phyloP scores from a whole-genome alignment of 2,113 vertebrate genomes.

The Clarias batrachus region DNA sequence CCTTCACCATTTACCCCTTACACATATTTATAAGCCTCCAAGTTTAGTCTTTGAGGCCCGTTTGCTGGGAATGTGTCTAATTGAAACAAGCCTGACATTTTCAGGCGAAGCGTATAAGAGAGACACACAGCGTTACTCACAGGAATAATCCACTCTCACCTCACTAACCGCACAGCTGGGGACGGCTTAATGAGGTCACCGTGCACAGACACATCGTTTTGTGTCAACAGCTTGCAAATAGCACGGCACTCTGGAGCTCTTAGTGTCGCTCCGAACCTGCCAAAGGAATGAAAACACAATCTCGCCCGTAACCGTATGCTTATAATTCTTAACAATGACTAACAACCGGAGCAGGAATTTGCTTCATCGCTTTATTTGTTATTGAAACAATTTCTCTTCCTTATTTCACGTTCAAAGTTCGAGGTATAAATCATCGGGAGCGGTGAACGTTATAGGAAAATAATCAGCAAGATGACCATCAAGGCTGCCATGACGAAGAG shows the following conservation, averaged over 20 bases:
- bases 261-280: slow-evolving; percentile 3
- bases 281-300: slow-evolving; percentile 11
- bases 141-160: slow-evolving; percentile 46
- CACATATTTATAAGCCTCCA: slow-evolving; percentile 31
- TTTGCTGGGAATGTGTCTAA: slow-evolving; percentile 28
- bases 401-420: too few relatives aligned
- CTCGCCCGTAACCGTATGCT: neutral
- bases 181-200: slow-evolving; percentile 46
- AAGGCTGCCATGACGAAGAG: neutral
- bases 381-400: neutral
- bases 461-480: neutral
- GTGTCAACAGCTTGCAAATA: slow-evolving; percentile 44
- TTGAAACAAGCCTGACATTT: slow-evolving; percentile 43
- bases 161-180: slow-evolving; percentile 52
- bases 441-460: neutral
- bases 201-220: slow-evolving; percentile 42
- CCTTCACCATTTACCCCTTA: slow-evolving; percentile 38
- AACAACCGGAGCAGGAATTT: slow-evolving; percentile 9
- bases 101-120: slow-evolving; percentile 16
- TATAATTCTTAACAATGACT: slow-evolving; percentile 26
- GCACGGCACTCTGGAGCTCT: neutral
- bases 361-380: slow-evolving; percentile 2
- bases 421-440: neutral
- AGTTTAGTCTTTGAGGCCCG: slow-evolving; percentile 29
- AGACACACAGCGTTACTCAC: slow-evolving; percentile 29